Percentiles rank a stretch among this genome's conserved stretches.
phyloP scores from a whole-genome alignment of 2,888 invertebrate genomes.

The Brachyptera risi region DNA sequence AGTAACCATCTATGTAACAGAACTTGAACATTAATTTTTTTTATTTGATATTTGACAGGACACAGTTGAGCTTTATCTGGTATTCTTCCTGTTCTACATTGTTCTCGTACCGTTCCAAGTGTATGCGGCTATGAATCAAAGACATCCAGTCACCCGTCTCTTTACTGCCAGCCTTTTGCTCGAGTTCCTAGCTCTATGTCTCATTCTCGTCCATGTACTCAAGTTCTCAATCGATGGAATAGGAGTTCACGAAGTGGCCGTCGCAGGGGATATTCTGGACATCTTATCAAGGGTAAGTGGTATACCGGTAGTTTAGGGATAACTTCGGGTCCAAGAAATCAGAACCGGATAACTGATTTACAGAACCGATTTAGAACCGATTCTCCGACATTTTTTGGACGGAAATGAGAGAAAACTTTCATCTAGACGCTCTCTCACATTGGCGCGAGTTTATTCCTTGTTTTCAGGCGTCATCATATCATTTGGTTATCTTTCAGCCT shows the following conservation, averaged over 20 bases:
- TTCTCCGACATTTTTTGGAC: no score
- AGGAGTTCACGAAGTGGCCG: conserved; percentile 75
- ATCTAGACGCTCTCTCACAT: no score
- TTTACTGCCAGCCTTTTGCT: conserved; percentile 83
- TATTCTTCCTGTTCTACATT: conserved; percentile 82
- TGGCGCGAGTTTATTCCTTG: no score
- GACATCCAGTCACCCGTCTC: conserved; percentile 85
- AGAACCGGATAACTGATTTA: no score
- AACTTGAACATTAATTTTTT: not conserved
- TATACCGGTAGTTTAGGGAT: no score
- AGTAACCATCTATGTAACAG: no score
- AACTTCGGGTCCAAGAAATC: no score
- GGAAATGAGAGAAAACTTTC: no score
- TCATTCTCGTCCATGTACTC: conserved; percentile 84
- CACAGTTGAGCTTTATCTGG: conserved; percentile 82
- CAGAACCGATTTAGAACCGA: no score
- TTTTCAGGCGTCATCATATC: no score
- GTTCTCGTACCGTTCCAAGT: conserved; percentile 84
- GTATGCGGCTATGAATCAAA: conserved; percentile 83
- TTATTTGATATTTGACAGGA: conserved; percentile 53
- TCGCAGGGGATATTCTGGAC: conserved; percentile 88
- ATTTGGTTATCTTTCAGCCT: no score
- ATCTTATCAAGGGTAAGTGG: conserved; percentile 82
- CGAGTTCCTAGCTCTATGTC: conserved; percentile 79
- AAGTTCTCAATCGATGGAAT: conserved; percentile 89